Evolutionary conservation across 2,888 invertebrate genomes (phyloP).

Genomic region (Thereva nobilitata): DNA sequence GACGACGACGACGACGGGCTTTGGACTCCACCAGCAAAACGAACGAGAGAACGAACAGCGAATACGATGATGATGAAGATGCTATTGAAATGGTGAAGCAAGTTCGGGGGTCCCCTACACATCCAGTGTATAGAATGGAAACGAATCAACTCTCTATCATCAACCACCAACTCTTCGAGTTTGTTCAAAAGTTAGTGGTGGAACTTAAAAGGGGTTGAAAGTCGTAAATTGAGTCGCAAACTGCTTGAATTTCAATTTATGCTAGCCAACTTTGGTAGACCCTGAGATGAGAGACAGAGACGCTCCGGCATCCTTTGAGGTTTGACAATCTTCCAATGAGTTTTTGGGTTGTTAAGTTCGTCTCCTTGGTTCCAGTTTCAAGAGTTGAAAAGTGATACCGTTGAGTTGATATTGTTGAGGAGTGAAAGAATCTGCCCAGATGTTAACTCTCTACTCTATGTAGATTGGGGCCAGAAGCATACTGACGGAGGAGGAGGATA

Average conservation of each 20-base stretch:
- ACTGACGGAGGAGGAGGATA: too few relatives aligned
- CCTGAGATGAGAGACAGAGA: constrained; percentile 8
- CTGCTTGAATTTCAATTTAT: constrained; percentile 41
- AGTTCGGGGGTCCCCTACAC: too few relatives aligned
- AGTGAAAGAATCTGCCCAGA: too few relatives aligned
- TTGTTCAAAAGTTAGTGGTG: constrained; percentile 34
- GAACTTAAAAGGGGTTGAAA: constrained; percentile 28
- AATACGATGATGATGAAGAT: too few relatives aligned
- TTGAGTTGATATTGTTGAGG: too few relatives aligned
- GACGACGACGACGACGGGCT: constrained; percentile 13
- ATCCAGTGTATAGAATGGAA: too few relatives aligned
- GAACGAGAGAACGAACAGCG: too few relatives aligned
- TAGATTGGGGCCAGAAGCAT: too few relatives aligned
- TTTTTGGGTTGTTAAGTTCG: background rate
- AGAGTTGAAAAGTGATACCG: background rate
- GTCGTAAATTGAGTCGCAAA: constrained; percentile 40
- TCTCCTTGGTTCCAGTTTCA: too few relatives aligned
- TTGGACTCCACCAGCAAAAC: background rate
- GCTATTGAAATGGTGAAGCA: too few relatives aligned
- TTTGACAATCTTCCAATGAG: constrained; percentile 33
- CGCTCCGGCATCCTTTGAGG: constrained; percentile 33
- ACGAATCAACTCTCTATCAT: too few relatives aligned
- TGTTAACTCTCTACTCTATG: too few relatives aligned
- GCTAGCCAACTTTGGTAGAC: constrained; percentile 37
- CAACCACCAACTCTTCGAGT: background rate